These are phyloP conservation scores for Hydriomena furcata DNA, from an alignment of 2,888 invertebrate genomes.

Conservation along the genomic window DNA sequence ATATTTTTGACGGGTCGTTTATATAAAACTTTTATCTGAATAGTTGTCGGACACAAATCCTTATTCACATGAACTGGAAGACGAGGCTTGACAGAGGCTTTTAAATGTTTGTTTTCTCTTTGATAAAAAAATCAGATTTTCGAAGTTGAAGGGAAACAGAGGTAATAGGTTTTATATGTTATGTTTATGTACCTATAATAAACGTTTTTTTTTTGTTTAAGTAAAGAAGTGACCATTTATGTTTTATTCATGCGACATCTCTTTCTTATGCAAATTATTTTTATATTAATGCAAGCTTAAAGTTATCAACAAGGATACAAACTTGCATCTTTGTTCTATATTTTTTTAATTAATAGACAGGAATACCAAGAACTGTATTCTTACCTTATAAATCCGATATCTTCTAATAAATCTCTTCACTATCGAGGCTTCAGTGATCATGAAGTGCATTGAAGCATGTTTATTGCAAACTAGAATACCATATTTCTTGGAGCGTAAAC, in stretches of 20 bases:
- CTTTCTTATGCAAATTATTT: too few species aligned
- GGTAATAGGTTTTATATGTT: constrained; percentile 8
- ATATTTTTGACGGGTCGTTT: constrained; percentile 21
- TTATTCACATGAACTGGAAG: constrained; percentile 24
- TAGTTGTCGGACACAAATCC: constrained; percentile 25
- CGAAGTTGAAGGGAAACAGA: constrained; percentile 5
- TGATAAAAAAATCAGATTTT: constrained; percentile 19
- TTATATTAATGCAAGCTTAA: too few species aligned
- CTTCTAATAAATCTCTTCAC: constrained; percentile 11
- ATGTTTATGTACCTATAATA: not conserved
- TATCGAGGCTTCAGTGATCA: constrained; percentile 26
- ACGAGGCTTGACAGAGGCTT: constrained; percentile 22
- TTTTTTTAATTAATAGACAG: too few species aligned
- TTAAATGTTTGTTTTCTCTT: constrained; percentile 26
- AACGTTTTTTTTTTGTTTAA: not conserved
- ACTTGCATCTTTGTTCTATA: too few species aligned
- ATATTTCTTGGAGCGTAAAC: constrained; percentile 35
- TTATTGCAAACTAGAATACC: constrained; percentile 34
- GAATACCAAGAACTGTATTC: too few species aligned
- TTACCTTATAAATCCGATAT: constrained; percentile 8
- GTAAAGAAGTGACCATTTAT: not conserved
- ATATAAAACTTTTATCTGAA: constrained; percentile 23
- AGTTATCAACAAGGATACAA: too few species aligned
- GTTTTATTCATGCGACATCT: too few species aligned
- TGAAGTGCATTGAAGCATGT: constrained; percentile 33